Evolutionary conservation across 2,797 vertebrate species (phyloP).

Genomic region (Parotocinclus haroldoi): DNA sequence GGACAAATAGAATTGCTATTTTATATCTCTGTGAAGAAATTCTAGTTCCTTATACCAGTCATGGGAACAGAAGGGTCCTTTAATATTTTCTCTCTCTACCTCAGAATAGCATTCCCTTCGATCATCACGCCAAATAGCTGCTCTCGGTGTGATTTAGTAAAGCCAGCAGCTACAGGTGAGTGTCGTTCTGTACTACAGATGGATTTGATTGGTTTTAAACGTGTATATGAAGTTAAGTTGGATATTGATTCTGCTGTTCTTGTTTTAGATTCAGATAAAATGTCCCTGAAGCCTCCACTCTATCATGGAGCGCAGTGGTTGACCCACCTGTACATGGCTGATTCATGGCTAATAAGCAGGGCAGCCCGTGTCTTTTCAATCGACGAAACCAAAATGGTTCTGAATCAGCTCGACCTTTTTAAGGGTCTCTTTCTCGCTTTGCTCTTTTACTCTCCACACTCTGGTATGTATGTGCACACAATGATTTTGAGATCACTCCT

Average conservation of each 20-base stretch:
- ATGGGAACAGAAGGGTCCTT: constrained; percentile 3
- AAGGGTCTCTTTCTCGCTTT: constrained; percentile 33
- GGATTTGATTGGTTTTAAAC: background rate
- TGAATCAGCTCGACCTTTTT: constrained; percentile 43
- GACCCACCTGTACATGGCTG: constrained; percentile 72
- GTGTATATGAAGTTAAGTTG: background rate
- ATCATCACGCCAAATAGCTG: constrained; percentile 96
- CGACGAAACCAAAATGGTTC: constrained; percentile 49
- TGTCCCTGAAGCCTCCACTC: constrained; percentile 76
- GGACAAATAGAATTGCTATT: too few relatives aligned
- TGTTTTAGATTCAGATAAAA: constrained; percentile 29
- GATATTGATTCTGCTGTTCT: constrained; percentile 10
- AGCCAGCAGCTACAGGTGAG: constrained; percentile 87
- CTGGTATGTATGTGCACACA: constrained; percentile 40
- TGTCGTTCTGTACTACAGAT: constrained; percentile 43
- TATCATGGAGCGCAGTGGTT: constrained; percentile 41
- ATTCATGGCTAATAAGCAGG: constrained; percentile 57
- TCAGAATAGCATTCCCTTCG: constrained; percentile 99
- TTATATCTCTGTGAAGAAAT: too few relatives aligned
- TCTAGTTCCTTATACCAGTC: background rate
- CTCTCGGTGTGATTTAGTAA: constrained; percentile 85
- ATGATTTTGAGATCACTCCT: constrained; percentile 21
- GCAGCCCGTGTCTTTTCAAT: constrained; percentile 40
- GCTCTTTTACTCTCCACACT: constrained; percentile 29
- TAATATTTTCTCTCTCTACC: constrained; percentile 57